Conservation (phyloP, 2,113 vertebrate species). For the Empidonax traillii region DNA sequence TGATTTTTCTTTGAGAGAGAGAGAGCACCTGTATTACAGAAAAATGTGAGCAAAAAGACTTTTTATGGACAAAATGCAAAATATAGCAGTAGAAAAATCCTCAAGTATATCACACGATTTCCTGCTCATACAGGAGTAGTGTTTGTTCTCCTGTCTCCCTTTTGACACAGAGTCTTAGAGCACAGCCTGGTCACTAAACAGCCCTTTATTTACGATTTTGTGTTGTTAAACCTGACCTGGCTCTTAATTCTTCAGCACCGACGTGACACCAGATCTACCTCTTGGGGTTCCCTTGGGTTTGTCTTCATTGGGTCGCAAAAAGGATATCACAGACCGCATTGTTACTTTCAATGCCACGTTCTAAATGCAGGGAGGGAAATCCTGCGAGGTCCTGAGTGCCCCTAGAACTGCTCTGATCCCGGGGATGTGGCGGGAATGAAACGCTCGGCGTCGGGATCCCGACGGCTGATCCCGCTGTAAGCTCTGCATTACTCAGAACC, state of each 20-base stretch:
- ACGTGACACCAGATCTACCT: neutral
- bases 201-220: neutral
- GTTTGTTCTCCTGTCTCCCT: neutral
- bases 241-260: neutral
- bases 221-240: neutral
- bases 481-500: neutral
- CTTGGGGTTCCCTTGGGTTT: neutral
- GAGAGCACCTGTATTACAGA: neutral
- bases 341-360: fast-evolving
- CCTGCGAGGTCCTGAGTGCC: neutral
- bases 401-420: neutral
- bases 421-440: neutral
- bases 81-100: neutral
- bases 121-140: neutral
- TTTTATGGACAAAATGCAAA: neutral
- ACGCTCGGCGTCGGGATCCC: fast-evolving
- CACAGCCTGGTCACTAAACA: neutral
- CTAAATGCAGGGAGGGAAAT: neutral
- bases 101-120: fast-evolving
- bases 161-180: neutral
- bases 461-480: neutral
- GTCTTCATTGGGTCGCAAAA: neutral
- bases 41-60: neutral
- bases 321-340: fast-evolving
- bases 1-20: neutral